A percentile compares a stretch with the other conserved stretches of the same genome.
Conservation (phyloP, 2,888 invertebrate species). For the Euclidia mi region DNA sequence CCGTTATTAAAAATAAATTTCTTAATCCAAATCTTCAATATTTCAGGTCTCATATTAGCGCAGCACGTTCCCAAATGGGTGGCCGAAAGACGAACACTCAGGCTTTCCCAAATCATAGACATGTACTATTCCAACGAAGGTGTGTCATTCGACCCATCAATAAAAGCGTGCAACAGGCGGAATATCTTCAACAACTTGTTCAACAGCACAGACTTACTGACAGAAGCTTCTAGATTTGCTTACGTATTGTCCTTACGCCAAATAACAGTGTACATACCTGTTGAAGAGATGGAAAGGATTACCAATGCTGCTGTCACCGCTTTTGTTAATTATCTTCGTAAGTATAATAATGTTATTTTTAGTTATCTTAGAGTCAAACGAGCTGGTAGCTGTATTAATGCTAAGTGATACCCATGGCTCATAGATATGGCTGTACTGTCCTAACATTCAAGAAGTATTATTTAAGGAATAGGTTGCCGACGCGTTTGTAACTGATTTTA, state of each 20-base stretch:
- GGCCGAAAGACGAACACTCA: conserved; percentile 82
- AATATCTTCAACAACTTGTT: conserved; percentile 80
- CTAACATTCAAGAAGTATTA: too few relatives aligned
- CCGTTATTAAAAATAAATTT: too few relatives aligned
- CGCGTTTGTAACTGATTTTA: too few relatives aligned
- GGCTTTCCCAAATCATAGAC: conserved; percentile 91
- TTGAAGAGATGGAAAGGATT: conserved; percentile 83
- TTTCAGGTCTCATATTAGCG: conserved; percentile 89
- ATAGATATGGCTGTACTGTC: too few relatives aligned
- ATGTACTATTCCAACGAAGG: conserved; percentile 92
- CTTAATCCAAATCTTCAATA: too few relatives aligned
- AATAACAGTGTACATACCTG: conserved; percentile 80
- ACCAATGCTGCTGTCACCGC: conserved; percentile 82
- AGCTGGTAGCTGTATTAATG: too few relatives aligned
- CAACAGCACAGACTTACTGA: conserved; percentile 72
- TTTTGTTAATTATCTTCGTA: conserved; percentile 88
- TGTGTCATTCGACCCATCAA: conserved; percentile 86
- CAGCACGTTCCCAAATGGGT: conserved; percentile 87
- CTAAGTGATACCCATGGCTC: too few relatives aligned
- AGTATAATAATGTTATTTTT: conserved; percentile 54
- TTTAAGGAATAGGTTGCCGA: too few relatives aligned
- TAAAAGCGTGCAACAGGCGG: conserved; percentile 90
- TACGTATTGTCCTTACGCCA: conserved; percentile 80
- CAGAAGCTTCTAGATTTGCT: conserved; percentile 82
- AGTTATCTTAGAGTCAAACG: not conserved